A percentile compares a stretch with the other conserved stretches of the same genome.
Evolutionary conservation across 2,797 vertebrate species (phyloP).

Genomic region (Coreius guichenoti): DNA sequence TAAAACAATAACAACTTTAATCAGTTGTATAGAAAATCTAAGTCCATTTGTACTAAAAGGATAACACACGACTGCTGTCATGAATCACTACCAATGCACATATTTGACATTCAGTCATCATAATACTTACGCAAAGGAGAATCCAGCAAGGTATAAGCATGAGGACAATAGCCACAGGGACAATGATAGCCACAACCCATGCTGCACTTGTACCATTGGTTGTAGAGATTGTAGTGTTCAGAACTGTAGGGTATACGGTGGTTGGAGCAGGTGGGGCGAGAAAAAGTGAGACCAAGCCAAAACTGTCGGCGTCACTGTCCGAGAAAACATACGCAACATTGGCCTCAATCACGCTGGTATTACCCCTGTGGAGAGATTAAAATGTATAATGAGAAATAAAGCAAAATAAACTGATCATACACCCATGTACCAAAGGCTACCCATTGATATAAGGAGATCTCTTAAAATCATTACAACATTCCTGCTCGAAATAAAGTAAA

Average conservation of each 20-base stretch:
- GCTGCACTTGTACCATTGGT: constrained; percentile 10
- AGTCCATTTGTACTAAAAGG: background rate
- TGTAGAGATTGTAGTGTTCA: background rate
- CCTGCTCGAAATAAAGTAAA: background rate
- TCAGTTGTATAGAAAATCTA: background rate
- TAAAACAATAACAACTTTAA: background rate
- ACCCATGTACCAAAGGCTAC: background rate
- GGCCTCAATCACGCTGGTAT: background rate
- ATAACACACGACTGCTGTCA: background rate
- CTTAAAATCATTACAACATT: background rate
- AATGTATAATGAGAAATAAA: background rate
- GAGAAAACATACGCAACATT: background rate
- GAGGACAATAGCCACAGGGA: constrained; percentile 60
- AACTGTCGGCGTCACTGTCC: background rate
- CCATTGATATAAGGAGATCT: background rate
- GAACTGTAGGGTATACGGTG: background rate
- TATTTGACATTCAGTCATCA: background rate
- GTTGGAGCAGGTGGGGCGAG: background rate
- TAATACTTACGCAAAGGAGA: constrained; percentile 61
- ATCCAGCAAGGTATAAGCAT: constrained; percentile 61
- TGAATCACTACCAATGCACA: background rate
- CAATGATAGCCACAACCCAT: constrained; percentile 63
- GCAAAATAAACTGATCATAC: background rate
- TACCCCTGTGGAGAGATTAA: background rate
- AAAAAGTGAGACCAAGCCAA: background rate